Base-by-base conservation (phyloP, 92 coral and sea anemone species). In the Epizoanthus stellaris region DNA sequence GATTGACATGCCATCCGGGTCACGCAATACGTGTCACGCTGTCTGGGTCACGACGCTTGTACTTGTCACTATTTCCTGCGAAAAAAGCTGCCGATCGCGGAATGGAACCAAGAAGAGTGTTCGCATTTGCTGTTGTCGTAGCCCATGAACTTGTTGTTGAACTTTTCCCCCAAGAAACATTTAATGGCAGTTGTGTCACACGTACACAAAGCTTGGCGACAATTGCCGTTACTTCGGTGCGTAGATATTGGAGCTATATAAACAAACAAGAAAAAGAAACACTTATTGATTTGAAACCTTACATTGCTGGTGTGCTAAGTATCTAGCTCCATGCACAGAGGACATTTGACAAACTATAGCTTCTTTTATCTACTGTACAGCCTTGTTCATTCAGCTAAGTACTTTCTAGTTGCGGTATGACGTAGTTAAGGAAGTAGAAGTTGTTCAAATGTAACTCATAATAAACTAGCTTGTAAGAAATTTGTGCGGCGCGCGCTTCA, bases 101-200 rank as follows among this genome's bases (percentile, higher is more conserved):
- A 40, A 15, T 77, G 82, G 38, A 77, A 0, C 38, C 53, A 60
- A 36, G 82, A 77, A 1, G 57, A 7, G 6, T 14, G n/a, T 58
- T 60, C 38, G 53, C 82, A 77, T 19, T 58, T 77, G 56, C 15
- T 23, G 25, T 23, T 23, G 0, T 23, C 25, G 25, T 23, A 23
- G 25, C 25, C 25, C 25, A 23, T 77, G 70, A 36, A 77, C 9
- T 20, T 12, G 38, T 16, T 10, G 53, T 77, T 42, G 58, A 77
- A 77, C 5, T 30, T 60, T 17, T 77, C 56, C 0, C 57, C 23
- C 70, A 60, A 77, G 70, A 77, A 77, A 61, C 82, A 77, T 17
- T 77, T 77, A 23, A 77, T 68, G 20, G 82, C 82, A 20, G 56
- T 19, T 77, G 70, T 40, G 67, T 77, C 82, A 43, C 82, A 77